Evolutionary conservation across 2,797 vertebrate genomes (phyloP), one percentile per base, ranked within the genome.

Genomic region (Lepilemur ruficaudatus): DNA sequence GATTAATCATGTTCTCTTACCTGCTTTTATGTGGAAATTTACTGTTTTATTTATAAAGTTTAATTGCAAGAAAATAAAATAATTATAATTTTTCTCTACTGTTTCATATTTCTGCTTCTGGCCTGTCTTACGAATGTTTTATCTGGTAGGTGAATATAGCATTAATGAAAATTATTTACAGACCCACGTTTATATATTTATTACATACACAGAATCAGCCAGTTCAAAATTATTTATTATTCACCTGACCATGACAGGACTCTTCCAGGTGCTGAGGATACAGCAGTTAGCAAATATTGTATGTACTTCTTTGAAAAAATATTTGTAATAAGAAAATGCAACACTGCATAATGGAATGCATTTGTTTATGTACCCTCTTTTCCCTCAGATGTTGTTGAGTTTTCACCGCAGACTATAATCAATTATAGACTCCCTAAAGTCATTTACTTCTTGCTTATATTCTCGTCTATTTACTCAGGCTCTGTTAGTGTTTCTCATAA

Each of bases 21-120:
- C 78, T 61, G 30, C 8, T 82, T 76, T 75, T 92, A 59, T 82
- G 52, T 65, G 55, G 41, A 95, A 86, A 88, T 82, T 76, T 92
- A 11, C n/a, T 25, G 0, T 70, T 52, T n/a, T 50, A 41, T 84
- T 70, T 85, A 28, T 48, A 79, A 38, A 46, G 7, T 38, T 90
- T 69, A 69, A 61, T 52, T 78, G 28, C 32, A 70, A 69, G n/a
- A 61, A 69, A 70, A 83, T 87, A 72, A 94, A 80, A 81, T 94
- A 23, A 65, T 20, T 67, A 65, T 80, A 55, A 6, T 23, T 65
- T 85, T 89, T 76, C 28, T 92, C 23, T 70, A 41, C 35, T 59
- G 67, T 78, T 63, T 67, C 30, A 25, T 76, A 61, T 88, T 83
- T 89, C 63, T 88, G 59, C 41, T 50, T 61, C 18, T 79, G 52